A percentile compares a stretch with the other conserved stretches of the same genome.
These are phyloP conservation scores for Steinernema carpocapsae DNA, from an alignment of 2,888 invertebrate genomes.

Conservation along the genomic window DNA sequence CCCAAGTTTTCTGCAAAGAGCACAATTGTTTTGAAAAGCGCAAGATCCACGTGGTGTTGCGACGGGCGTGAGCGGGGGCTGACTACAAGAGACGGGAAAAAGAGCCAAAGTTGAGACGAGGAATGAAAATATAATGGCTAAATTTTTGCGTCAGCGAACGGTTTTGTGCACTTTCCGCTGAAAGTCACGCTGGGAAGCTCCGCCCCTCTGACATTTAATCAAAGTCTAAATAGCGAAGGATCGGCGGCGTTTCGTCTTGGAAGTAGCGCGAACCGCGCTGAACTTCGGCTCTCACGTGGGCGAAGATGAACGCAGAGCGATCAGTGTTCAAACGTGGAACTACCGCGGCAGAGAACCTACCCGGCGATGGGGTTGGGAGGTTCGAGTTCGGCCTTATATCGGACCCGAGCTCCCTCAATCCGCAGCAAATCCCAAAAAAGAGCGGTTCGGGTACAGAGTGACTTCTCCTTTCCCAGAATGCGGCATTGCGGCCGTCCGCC, in stretches of 20 bases:
- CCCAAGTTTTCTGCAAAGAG: slow-evolving; percentile 3
- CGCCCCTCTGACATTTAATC: slow-evolving; percentile 30
- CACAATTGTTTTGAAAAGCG: neutral
- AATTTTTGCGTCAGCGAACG: slow-evolving; percentile 29
- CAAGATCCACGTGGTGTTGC: neutral
- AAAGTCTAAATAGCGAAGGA: slow-evolving; percentile 33
- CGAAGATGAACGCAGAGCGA: neutral
- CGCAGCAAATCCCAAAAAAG: too few relatives aligned
- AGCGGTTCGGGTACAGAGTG: too few relatives aligned
- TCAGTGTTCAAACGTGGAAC: neutral
- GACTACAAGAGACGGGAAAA: neutral
- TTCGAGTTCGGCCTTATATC: too few relatives aligned
- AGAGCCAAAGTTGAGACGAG: neutral
- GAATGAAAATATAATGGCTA: slow-evolving; percentile 27
- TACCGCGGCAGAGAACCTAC: too few relatives aligned
- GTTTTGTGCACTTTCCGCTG: slow-evolving; percentile 32
- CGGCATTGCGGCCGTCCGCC: too few relatives aligned
- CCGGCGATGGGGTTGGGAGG: too few relatives aligned
- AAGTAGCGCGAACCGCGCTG: slow-evolving; percentile 31
- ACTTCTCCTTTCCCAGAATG: too few relatives aligned
- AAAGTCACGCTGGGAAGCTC: slow-evolving; percentile 2
- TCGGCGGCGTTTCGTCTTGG: slow-evolving; percentile 12
- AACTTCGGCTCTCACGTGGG: slow-evolving; percentile 23
- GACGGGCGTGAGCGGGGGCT: neutral
- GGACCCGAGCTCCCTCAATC: too few relatives aligned